phyloP scores from a whole-genome alignment of 2,888 invertebrate genomes.

The Andrena flavipes region DNA sequence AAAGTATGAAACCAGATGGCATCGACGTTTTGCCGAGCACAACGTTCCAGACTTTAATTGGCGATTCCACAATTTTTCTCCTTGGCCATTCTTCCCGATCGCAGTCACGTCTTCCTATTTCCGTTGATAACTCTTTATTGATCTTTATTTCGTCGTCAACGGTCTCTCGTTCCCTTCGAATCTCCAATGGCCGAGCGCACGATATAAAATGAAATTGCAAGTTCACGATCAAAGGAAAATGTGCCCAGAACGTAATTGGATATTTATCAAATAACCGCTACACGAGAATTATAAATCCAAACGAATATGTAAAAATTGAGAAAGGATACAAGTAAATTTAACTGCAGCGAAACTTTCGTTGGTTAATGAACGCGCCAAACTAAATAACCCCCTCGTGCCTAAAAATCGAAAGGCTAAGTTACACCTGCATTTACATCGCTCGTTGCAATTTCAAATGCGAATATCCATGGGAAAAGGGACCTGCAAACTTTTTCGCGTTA shows the following conservation, averaged over 20 bases:
- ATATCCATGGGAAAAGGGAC: not conserved
- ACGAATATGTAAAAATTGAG: constrained; percentile 7
- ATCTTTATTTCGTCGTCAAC: constrained; percentile 14
- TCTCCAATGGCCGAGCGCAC: not conserved
- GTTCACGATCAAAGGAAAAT: not conserved
- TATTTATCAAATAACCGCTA: constrained; percentile 2
- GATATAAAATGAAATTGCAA: not conserved
- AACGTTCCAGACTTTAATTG: constrained; percentile 52
- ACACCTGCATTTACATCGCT: constrained; percentile 17
- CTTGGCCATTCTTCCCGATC: constrained; percentile 10
- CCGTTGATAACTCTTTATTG: constrained; percentile 15
- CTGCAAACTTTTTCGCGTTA: constrained; percentile 16
- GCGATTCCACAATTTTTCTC: constrained; percentile 39
- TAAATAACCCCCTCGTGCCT: constrained; percentile 18
- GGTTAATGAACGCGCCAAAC: constrained; percentile 27
- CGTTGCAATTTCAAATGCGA: constrained; percentile 23
- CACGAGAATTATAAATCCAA: constrained; percentile 5
- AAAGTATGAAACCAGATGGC: constrained; percentile 59
- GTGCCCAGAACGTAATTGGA: not conserved
- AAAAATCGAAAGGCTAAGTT: constrained; percentile 26
- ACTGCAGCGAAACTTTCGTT: constrained; percentile 11
- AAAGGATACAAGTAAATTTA: constrained; percentile 9
- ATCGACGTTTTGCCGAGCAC: constrained; percentile 43
- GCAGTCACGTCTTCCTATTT: constrained; percentile 14
- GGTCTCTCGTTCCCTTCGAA: not conserved